A percentile compares a stretch with the other conserved stretches of the same genome.
phyloP scores from a whole-genome alignment of 2,888 invertebrate species.

The Loripinus fragilis region DNA sequence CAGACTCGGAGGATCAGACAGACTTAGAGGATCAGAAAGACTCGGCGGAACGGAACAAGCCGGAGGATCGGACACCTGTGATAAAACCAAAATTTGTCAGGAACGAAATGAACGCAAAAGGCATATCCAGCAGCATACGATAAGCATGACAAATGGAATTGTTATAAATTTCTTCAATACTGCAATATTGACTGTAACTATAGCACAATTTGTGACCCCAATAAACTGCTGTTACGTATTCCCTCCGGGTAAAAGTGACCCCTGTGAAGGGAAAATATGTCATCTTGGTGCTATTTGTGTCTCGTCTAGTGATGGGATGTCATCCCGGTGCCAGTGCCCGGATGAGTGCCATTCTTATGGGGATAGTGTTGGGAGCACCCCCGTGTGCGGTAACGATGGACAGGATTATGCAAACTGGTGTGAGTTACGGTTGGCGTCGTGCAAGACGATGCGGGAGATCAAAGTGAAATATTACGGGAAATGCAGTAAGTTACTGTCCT shows the following conservation, averaged over 20 bases:
- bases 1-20: no score
- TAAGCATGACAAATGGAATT: not conserved
- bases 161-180: not conserved
- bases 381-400: slow-evolving; percentile 89
- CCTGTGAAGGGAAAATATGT: slow-evolving; percentile 89
- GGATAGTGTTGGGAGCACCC: slow-evolving; percentile 91
- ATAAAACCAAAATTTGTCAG: no score
- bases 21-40: no score
- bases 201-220: slow-evolving; percentile 25
- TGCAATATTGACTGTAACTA: not conserved
- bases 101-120: not conserved
- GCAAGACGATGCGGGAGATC: slow-evolving; percentile 82
- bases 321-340: slow-evolving; percentile 91
- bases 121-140: not conserved
- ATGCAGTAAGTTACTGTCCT: slow-evolving; percentile 85
- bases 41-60: no score
- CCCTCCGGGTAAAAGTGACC: slow-evolving; percentile 88
- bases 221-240: slow-evolving; percentile 84
- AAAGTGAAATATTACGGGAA: slow-evolving; percentile 84
- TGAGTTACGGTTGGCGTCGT: slow-evolving; percentile 83
- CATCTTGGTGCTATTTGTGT: slow-evolving; percentile 89
- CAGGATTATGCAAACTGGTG: slow-evolving; percentile 84
- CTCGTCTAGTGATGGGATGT: slow-evolving; percentile 87
- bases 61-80: no score
- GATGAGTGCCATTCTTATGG: slow-evolving; percentile 93